phyloP scores from a whole-genome alignment of 2,113 vertebrate genomes.

The Gopherus flavomarginatus region DNA sequence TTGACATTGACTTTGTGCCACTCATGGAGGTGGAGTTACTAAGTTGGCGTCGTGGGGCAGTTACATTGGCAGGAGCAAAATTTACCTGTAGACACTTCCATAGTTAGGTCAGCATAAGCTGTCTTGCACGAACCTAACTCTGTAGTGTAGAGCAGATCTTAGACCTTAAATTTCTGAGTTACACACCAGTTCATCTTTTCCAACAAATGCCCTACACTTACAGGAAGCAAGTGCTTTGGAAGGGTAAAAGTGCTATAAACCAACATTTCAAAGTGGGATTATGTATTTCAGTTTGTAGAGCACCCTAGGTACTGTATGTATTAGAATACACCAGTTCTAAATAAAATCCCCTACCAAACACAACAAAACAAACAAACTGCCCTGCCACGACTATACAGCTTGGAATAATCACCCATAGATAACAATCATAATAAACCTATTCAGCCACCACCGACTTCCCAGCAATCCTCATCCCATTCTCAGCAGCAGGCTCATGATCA shows the following conservation, averaged over 20 bases:
- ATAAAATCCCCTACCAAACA: neutral
- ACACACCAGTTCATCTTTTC: neutral
- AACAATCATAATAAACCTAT: constrained; percentile 61
- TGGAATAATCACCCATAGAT: constrained; percentile 42
- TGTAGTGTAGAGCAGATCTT: neutral
- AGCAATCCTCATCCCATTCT: constrained; percentile 48
- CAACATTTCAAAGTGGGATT: neutral
- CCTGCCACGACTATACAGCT: constrained; percentile 40
- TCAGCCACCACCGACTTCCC: constrained; percentile 39
- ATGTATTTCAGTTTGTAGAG: neutral
- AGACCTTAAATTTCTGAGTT: neutral
- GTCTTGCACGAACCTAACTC: neutral
- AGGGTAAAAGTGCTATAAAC: neutral
- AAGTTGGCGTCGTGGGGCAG: neutral
- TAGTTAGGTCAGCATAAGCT: neutral
- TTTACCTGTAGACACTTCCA: neutral
- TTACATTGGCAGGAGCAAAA: neutral
- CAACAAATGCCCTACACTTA: neutral
- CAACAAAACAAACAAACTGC: neutral
- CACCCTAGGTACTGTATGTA: neutral
- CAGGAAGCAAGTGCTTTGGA: neutral
- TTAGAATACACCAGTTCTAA: neutral
- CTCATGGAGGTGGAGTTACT: neutral
- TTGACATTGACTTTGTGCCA: neutral
- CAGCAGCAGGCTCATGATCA: neutral